Evolutionary conservation across 2,888 invertebrate genomes (phyloP).

Genomic region (Stenchaetothrips biformis): DNA sequence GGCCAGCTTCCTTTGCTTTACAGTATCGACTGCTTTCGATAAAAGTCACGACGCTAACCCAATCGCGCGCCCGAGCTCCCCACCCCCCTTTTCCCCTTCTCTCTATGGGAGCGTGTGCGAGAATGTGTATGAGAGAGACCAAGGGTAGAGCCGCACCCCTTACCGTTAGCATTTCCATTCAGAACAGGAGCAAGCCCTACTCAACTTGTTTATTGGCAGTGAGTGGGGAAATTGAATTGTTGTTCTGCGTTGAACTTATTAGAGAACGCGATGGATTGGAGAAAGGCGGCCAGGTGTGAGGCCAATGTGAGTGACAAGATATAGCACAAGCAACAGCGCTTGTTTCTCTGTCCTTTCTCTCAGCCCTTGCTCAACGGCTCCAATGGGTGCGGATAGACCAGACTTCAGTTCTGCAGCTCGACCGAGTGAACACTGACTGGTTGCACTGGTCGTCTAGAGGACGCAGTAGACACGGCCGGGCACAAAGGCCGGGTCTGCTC

Average conservation of each 20-base stretch:
- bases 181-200: not conserved
- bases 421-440: too few species aligned
- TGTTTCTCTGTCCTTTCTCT: too few species aligned
- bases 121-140: not conserved
- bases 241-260: not conserved
- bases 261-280: not conserved
- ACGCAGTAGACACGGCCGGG: too few species aligned
- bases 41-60: not conserved
- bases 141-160: not conserved
- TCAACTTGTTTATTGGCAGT: slow-evolving; percentile 11
- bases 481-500: not conserved
- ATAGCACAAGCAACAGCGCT: too few species aligned
- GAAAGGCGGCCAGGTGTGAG: too few species aligned
- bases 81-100: not conserved
- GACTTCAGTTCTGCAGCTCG: too few species aligned
- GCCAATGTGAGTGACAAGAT: too few species aligned
- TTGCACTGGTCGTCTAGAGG: too few species aligned
- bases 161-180: slow-evolving; percentile 5
- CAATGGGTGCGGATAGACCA: too few species aligned
- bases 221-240: slow-evolving; percentile 1
- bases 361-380: too few species aligned
- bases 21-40: not conserved
- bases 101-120: not conserved
- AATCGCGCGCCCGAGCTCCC: not conserved
- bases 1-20: not conserved